Percentiles rank a stretch among this genome's conserved stretches.
Evolutionary conservation across 2,888 invertebrate genomes (phyloP).

Genomic region (Eupeodes luniger): DNA sequence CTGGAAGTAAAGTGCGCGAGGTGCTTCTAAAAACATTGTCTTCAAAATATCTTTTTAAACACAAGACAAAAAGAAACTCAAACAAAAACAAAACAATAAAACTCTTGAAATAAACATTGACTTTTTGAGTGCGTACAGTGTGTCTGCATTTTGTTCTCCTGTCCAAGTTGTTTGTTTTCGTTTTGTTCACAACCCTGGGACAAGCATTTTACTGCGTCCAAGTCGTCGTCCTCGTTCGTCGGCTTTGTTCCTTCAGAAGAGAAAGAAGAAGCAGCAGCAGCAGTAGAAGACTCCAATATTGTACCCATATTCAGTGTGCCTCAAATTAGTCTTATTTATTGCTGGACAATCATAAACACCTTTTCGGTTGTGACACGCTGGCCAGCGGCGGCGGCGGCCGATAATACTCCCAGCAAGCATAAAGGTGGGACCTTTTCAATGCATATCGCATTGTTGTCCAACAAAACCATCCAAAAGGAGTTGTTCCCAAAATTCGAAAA

Average conservation of each 20-base stretch:
- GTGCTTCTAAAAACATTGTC: slow-evolving; percentile 49
- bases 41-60: slow-evolving; percentile 20
- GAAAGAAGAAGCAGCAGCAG: neutral
- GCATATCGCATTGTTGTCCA: slow-evolving; percentile 62
- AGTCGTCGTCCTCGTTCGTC: too few relatives aligned
- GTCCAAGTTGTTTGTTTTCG: slow-evolving; percentile 74
- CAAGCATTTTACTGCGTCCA: slow-evolving; percentile 32
- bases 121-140: slow-evolving; percentile 41
- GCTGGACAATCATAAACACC: slow-evolving; percentile 77
- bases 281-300: slow-evolving; percentile 45
- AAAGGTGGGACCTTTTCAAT: slow-evolving; percentile 70
- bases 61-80: neutral
- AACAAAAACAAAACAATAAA: slow-evolving; percentile 16
- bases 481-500: slow-evolving; percentile 39
- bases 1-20: neutral
- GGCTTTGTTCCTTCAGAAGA: too few relatives aligned
- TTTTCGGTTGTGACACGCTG: slow-evolving; percentile 54
- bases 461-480: slow-evolving; percentile 45
- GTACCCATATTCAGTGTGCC: slow-evolving; percentile 61
- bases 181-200: slow-evolving; percentile 66
- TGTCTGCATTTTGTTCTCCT: slow-evolving; percentile 65
- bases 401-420: slow-evolving; percentile 37
- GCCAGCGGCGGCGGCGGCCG: neutral
- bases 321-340: slow-evolving; percentile 77
- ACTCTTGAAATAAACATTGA: slow-evolving; percentile 40